Percentiles rank a stretch among this genome's conserved stretches.
Evolutionary conservation across 2,888 invertebrate species (phyloP).

Genomic region (Pimpla rufipes): DNA sequence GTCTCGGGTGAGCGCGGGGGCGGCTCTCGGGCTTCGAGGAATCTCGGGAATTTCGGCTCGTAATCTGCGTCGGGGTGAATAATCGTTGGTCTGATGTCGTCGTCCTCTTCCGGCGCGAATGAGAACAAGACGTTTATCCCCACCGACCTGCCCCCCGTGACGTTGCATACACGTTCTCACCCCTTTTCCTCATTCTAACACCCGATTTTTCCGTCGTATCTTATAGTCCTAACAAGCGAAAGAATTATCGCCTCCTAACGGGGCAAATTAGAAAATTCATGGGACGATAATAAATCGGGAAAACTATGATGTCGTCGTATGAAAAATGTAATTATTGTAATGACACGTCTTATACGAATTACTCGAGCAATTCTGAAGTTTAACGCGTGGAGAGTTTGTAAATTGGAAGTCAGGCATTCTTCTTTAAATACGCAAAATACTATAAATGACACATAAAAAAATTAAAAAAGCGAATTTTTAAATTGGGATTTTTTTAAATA

Average conservation of each 20-base stretch:
- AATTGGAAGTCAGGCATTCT: neutral
- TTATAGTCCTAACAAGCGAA: neutral
- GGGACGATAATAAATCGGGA: constrained; percentile 45
- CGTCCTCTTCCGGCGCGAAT: constrained; percentile 31
- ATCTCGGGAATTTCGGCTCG: constrained; percentile 70
- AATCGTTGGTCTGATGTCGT: constrained; percentile 67
- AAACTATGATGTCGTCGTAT: neutral
- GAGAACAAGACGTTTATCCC: constrained; percentile 47
- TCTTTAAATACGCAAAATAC: neutral
- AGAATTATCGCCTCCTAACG: constrained; percentile 47
- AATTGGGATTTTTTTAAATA: too few species aligned
- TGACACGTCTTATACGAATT: neutral
- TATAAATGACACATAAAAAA: too few species aligned
- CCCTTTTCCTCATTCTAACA: constrained; percentile 49
- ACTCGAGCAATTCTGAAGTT: too few species aligned
- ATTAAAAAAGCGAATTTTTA: too few species aligned
- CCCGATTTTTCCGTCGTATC: constrained; percentile 25
- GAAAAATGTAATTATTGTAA: neutral
- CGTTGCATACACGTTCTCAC: constrained; percentile 69
- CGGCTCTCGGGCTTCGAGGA: constrained; percentile 66
- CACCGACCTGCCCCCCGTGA: constrained; percentile 36
- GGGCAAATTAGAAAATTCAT: constrained; percentile 58
- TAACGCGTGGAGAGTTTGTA: too few species aligned
- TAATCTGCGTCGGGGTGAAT: constrained; percentile 71
- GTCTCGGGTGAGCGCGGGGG: constrained; percentile 19